A percentile compares a stretch with the other conserved stretches of the same genome.
Conservation (phyloP, 2,888 invertebrate species). For the Choristoneura rosaceana region DNA sequence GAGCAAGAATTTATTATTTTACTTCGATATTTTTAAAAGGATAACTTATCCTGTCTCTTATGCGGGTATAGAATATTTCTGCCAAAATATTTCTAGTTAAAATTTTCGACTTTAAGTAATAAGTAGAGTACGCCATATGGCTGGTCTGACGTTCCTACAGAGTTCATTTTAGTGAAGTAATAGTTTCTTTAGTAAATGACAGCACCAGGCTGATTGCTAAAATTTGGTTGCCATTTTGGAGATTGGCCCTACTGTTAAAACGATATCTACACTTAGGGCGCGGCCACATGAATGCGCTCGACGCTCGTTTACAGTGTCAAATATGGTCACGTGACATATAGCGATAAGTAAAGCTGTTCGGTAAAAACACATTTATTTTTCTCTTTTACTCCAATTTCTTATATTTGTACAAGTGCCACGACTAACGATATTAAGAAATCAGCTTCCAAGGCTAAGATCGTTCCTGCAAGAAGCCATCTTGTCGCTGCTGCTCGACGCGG, state of each 20-base stretch:
- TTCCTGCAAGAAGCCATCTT: too few species aligned
- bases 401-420: too few species aligned
- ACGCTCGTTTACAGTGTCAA: too few species aligned
- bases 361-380: too few species aligned
- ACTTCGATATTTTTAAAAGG: neutral
- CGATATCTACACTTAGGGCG: neutral
- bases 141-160: neutral
- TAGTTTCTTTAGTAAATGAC: neutral
- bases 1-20: conserved; percentile 14
- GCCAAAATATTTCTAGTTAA: neutral
- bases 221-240: neutral
- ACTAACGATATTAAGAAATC: too few species aligned
- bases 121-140: neutral
- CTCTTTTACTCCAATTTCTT: too few species aligned
- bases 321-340: too few species aligned
- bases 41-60: neutral
- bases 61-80: neutral
- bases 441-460: too few species aligned
- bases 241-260: neutral
- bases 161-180: neutral
- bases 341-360: too few species aligned
- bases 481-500: too few species aligned
- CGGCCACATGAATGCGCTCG: too few species aligned
- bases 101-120: conserved; percentile 19
- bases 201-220: neutral